phyloP scores from a whole-genome alignment of 2,797 vertebrate genomes.

The Zenarchopterus dispar region DNA sequence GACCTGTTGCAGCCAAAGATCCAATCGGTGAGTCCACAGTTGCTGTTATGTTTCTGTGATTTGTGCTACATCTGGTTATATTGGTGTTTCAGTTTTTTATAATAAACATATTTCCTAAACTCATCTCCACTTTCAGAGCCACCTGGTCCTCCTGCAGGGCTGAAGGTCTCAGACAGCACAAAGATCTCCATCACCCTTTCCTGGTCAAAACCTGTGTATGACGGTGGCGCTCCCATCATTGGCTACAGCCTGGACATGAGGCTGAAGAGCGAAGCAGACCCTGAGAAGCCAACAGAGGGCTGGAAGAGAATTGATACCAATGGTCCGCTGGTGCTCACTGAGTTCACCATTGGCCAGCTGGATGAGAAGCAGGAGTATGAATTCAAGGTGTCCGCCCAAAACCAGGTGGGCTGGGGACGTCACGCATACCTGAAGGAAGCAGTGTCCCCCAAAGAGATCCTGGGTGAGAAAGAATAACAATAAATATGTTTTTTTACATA shows the following conservation, averaged over 20 bases:
- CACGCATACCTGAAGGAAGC: slow-evolving; percentile 95
- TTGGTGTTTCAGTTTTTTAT: background rate
- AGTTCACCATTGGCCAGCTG: slow-evolving; percentile 91
- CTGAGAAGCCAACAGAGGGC: slow-evolving; percentile 86
- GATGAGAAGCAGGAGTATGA: slow-evolving; percentile 95
- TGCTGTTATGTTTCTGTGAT: background rate
- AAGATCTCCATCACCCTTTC: slow-evolving; percentile 91
- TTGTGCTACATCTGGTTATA: too few relatives aligned
- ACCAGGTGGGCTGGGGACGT: slow-evolving; percentile 95
- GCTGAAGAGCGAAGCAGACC: slow-evolving; percentile 87
- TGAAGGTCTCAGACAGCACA: slow-evolving; percentile 96
- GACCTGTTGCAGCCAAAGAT: slow-evolving; percentile 95
- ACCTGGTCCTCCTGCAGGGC: slow-evolving; percentile 92
- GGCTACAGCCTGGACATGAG: slow-evolving; percentile 95
- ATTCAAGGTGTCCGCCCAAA: slow-evolving; percentile 96
- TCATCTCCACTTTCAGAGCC: slow-evolving; percentile 84
- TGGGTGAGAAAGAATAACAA: slow-evolving; percentile 81
- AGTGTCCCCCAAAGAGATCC: slow-evolving; percentile 92
- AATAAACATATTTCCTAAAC: slow-evolving; percentile 1
- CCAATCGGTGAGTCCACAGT: slow-evolving; percentile 88
- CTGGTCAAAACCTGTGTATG: slow-evolving; percentile 96
- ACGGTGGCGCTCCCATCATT: slow-evolving; percentile 96
- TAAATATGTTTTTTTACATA: background rate
- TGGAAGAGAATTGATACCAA: slow-evolving; percentile 94
- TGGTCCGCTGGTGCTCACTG: slow-evolving; percentile 91